phyloP scores from a whole-genome alignment of 2,113 vertebrate genomes.

The Erinaceus europaeus region DNA sequence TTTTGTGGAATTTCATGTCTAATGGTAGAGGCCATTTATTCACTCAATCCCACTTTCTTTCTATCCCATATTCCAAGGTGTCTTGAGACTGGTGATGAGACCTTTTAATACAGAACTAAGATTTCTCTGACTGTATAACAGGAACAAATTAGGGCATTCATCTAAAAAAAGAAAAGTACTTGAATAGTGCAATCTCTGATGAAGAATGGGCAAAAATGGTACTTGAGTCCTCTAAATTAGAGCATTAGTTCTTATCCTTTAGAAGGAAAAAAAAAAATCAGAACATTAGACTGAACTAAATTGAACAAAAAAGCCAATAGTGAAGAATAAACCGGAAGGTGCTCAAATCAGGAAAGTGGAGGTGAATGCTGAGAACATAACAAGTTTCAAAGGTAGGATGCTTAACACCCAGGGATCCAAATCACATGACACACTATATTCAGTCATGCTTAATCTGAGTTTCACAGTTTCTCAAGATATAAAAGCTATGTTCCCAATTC shows the following conservation, averaged over 20 bases:
- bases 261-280: conserved; percentile 52
- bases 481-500: conserved; percentile 45
- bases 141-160: conserved; percentile 76
- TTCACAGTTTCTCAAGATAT: conserved; percentile 56
- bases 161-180: conserved; percentile 69
- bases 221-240: conserved; percentile 70
- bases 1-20: conserved; percentile 43
- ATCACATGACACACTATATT: conserved; percentile 11
- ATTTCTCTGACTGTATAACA: conserved; percentile 62
- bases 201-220: conserved; percentile 75
- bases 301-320: conserved; percentile 66
- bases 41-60: conserved; percentile 33
- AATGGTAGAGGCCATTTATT: conserved; percentile 47
- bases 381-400: conserved; percentile 56
- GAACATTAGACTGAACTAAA: conserved; percentile 63
- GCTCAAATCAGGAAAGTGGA: conserved; percentile 63
- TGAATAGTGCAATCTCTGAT: conserved; percentile 77
- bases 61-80: conserved; percentile 54
- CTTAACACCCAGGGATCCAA: conserved; percentile 42
- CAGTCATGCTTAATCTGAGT: conserved; percentile 7
- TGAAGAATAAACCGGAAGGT: conserved; percentile 63
- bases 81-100: conserved; percentile 64
- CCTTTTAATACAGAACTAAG: conserved; percentile 70
- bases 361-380: conserved; percentile 62
- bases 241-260: conserved; percentile 68